A percentile compares a stretch with the other conserved stretches of the same genome.
phyloP scores from a whole-genome alignment of 92 coral and sea anemone genomes.

The Parazoanthus darwini region DNA sequence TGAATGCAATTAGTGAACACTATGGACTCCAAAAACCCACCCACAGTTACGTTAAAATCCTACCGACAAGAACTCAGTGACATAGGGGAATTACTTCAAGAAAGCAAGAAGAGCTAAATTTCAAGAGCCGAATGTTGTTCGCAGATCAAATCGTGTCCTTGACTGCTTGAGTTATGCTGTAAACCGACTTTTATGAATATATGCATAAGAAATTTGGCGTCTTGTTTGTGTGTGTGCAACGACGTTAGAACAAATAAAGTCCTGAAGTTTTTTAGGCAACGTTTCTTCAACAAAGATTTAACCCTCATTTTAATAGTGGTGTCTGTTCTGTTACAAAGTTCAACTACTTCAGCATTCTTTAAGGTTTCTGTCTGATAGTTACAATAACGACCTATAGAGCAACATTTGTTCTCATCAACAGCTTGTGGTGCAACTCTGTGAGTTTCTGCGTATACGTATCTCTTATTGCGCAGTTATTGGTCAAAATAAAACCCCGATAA shows the following conservation, averaged over 20 bases:
- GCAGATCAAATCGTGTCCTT: not conserved
- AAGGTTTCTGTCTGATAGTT: not conserved
- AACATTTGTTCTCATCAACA: not conserved
- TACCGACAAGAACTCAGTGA: not conserved
- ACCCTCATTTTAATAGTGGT: not conserved
- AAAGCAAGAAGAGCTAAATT: not conserved
- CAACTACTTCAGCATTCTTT: not conserved
- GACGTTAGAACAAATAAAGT: not conserved
- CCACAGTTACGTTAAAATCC: not conserved
- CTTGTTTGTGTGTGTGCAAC: constrained; percentile 31
- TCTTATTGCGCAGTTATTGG: not conserved
- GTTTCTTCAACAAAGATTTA: not conserved
- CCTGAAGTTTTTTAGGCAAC: not conserved
- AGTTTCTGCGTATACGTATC: not conserved
- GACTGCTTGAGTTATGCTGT: too few species aligned
- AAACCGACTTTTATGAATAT: constrained; percentile 16
- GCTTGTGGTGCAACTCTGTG: not conserved
- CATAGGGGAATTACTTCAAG: not conserved
- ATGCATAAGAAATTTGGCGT: constrained; percentile 25
- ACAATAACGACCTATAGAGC: not conserved
- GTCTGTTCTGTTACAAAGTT: not conserved
- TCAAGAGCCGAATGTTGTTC: not conserved
- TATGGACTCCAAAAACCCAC: constrained; percentile 24
- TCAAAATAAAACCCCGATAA: not conserved
- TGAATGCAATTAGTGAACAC: constrained; percentile 13